phyloP scores from a whole-genome alignment of 2,888 invertebrate species.

The Agapetus fuscipes region DNA sequence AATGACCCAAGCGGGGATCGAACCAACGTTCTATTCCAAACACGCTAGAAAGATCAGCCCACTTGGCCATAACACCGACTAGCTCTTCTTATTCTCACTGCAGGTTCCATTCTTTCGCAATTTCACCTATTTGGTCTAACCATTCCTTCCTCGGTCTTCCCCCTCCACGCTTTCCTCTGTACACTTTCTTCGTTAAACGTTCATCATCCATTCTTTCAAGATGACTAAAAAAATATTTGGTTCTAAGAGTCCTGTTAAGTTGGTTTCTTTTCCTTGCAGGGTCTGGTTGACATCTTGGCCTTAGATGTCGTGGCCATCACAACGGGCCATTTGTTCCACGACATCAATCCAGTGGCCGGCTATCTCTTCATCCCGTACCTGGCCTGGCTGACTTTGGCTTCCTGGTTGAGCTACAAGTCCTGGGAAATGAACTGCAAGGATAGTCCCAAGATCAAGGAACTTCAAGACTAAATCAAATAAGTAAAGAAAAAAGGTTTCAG shows the following conservation, averaged over 20 bases:
- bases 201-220: background rate
- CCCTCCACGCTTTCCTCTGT: background rate
- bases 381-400: slow-evolving; percentile 62
- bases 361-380: slow-evolving; percentile 64
- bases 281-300: slow-evolving; percentile 49
- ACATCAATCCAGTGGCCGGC: slow-evolving; percentile 54
- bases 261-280: slow-evolving; percentile 39
- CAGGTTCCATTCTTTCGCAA: too few relatives aligned
- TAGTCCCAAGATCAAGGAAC: background rate
- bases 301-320: slow-evolving; percentile 49
- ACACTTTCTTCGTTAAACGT: background rate
- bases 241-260: too few relatives aligned
- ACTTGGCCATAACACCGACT: too few relatives aligned
- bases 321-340: slow-evolving; percentile 48
- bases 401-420: slow-evolving; percentile 22
- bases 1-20: too few relatives aligned
- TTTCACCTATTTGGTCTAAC: background rate
- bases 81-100: too few relatives aligned
- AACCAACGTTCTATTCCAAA: too few relatives aligned
- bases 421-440: background rate
- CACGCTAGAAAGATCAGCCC: too few relatives aligned
- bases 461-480: background rate
- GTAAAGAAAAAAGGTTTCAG: too few relatives aligned
- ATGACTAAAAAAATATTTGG: background rate
- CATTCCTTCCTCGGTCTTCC: background rate